Evolutionary conservation across 2,113 vertebrate genomes (phyloP), one percentile per base, ranked within the genome.

Genomic region (Salvelinus namaycush): DNA sequence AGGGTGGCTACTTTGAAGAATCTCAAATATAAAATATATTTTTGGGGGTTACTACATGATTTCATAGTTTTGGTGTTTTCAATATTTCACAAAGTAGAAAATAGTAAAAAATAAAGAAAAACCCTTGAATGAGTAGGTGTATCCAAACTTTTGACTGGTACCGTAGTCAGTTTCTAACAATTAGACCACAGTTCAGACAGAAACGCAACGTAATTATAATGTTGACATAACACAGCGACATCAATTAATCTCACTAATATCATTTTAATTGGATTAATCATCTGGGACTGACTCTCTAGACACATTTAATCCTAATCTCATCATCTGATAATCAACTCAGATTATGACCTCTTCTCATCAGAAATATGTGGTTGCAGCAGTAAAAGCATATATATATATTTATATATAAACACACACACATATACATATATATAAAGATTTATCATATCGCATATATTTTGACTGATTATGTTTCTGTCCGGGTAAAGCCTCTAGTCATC

Each of bases 271-370:
- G 29, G 31, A 68, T 31, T n/a, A 29, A 29, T 20, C 18, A 9
- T 18, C 29, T 22, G 18, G n/a, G 59, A n/a, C 2, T 62, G 59
- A 14, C 5, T 57, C 54, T 4, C 16, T 14, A 16, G 54, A 20
- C 59, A n/a, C n/a, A 22, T 62, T 34, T n/a, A 62, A 62, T 62
- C n/a, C 14, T n/a, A 68, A 39, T 39, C 66, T 68, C 27, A n/a
- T 39, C 39, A 39, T 68, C 66, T 39, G 66, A 68, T 68, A n/a
- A 68, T 68, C 66, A 31, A n/a, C 5, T 68, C 31, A 39, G 29
- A 18, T 5, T 68, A 20, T 68, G 31, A 18, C 66, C 66, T 14
- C 59, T n/a, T 20, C 8, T 68, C 16, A 34, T 2, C 66, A 31
- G 1, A n/a, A 14, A 20, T 34, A 11, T n/a, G 66, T 8, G 26